These are phyloP conservation scores for Sigmodon hispidus DNA, from an alignment of 2,113 vertebrate species.

Conservation along the genomic window DNA sequence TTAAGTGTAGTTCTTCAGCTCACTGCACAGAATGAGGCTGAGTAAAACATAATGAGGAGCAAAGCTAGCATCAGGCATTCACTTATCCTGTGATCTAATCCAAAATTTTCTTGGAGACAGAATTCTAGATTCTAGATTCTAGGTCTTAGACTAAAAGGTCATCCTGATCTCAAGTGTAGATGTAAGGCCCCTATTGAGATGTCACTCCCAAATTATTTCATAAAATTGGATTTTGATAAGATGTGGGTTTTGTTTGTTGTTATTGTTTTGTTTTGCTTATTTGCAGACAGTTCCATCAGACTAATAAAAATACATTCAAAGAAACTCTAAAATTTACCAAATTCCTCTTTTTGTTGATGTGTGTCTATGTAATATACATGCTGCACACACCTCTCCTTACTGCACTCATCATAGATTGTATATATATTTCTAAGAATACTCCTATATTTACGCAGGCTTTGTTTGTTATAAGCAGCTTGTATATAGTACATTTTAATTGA, in stretches of 20 bases:
- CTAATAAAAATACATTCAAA: background rate
- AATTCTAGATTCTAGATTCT: background rate
- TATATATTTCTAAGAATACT: background rate
- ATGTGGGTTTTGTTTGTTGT: background rate
- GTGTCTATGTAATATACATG: background rate
- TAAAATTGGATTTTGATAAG: background rate
- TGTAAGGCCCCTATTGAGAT: background rate
- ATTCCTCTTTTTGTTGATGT: background rate
- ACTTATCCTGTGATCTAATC: background rate
- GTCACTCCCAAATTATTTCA: background rate
- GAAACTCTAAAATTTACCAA: background rate
- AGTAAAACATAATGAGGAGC: accelerated
- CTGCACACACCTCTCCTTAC: background rate
- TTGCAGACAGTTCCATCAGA: background rate
- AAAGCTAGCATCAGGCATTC: background rate
- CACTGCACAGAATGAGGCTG: background rate
- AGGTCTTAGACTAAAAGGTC: background rate
- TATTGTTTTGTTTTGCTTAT: background rate
- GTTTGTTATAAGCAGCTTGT: background rate
- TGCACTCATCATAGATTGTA: background rate
- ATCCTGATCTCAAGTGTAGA: background rate
- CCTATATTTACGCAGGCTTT: background rate
- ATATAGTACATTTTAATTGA: background rate
- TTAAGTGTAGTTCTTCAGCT: background rate
- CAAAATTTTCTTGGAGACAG: background rate